Evolutionary conservation across 2,797 vertebrate species (phyloP).

Genomic region (Ataeniobius toweri): DNA sequence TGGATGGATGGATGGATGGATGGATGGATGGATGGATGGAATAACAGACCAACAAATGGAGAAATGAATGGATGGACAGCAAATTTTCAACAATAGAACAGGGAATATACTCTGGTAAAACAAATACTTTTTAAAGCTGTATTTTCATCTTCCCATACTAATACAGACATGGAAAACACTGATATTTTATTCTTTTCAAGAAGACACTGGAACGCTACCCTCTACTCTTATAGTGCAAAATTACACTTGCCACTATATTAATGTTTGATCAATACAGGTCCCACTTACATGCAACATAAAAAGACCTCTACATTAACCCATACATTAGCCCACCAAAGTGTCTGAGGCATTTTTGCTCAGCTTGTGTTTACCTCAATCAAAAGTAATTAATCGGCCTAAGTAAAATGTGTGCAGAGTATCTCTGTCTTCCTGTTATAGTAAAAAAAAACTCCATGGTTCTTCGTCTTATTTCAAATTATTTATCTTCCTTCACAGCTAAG

Average conservation of each 20-base stretch:
- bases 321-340: slow-evolving; percentile 67
- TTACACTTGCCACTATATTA: slow-evolving; percentile 75
- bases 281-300: slow-evolving; percentile 68
- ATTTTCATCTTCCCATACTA: neutral
- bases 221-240: slow-evolving; percentile 47
- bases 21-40: neutral
- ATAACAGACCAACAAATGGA: no score
- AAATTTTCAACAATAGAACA: neutral
- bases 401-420: slow-evolving; percentile 22
- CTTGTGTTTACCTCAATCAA: slow-evolving; percentile 64
- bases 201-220: neutral
- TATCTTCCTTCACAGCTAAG: slow-evolving; percentile 14
- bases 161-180: neutral
- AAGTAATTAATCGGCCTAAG: slow-evolving; percentile 59
- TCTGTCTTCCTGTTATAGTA: slow-evolving; percentile 22
- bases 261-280: slow-evolving; percentile 77
- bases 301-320: slow-evolving; percentile 63
- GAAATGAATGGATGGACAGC: no score
- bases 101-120: neutral
- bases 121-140: neutral
- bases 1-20: neutral
- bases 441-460: slow-evolving; percentile 11
- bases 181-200: neutral
- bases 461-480: slow-evolving; percentile 13
- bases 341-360: slow-evolving; percentile 52